Conservation (phyloP, 2,113 vertebrate species). For the Coptodon bakossiorum region DNA sequence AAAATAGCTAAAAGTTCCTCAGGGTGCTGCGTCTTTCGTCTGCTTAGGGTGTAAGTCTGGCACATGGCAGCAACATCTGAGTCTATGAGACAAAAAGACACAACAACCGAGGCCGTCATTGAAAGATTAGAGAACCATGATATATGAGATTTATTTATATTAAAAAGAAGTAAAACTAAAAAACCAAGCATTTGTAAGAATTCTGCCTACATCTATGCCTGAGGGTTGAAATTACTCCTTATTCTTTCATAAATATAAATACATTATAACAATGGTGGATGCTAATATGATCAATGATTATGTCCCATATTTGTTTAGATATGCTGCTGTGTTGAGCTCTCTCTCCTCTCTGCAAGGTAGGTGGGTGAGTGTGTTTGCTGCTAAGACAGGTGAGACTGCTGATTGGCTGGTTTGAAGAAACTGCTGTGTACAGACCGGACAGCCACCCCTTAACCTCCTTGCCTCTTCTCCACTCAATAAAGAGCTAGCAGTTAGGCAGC, state of each 20-base stretch:
- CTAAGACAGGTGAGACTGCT: not conserved
- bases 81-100: not conserved
- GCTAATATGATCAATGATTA: not conserved
- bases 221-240: not conserved
- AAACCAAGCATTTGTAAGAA: not conserved
- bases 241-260: not conserved
- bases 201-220: not conserved
- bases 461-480: not conserved
- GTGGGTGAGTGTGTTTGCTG: not conserved
- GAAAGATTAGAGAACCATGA: not conserved
- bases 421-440: not conserved
- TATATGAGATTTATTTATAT: not conserved
- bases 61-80: constrained; percentile 54
- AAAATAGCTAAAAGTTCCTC: not conserved
- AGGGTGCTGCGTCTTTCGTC: constrained; percentile 3
- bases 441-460: not conserved
- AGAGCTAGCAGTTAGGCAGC: not conserved
- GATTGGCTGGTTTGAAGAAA: not conserved
- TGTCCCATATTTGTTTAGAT: not conserved
- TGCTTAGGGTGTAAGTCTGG: constrained; percentile 13
- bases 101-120: not conserved
- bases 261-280: not conserved
- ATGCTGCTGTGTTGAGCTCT: not conserved
- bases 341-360: not conserved
- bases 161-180: not conserved